These are phyloP conservation scores for Hylaea fasciaria DNA, from an alignment of 2,888 invertebrate species.

Conservation along the genomic window DNA sequence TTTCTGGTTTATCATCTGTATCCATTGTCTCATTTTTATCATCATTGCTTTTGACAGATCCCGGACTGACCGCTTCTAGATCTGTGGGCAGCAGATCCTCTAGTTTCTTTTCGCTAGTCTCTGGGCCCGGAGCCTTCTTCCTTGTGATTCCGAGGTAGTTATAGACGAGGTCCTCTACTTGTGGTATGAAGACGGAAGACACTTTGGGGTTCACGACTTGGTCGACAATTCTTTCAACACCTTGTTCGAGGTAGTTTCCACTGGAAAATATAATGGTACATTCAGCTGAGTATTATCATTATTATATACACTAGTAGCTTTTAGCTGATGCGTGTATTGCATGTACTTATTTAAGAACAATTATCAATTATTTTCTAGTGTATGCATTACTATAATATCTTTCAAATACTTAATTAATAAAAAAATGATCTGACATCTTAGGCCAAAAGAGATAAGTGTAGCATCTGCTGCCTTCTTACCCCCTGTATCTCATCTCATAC, in stretches of 20 bases:
- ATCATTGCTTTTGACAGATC: conserved; percentile 88
- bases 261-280: conserved; percentile 71
- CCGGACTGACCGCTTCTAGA: conserved; percentile 92
- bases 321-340: too few species aligned
- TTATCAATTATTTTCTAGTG: too few species aligned
- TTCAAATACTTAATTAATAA: too few species aligned
- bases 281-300: not conserved
- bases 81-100: conserved; percentile 89
- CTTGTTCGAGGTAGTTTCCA: conserved; percentile 94
- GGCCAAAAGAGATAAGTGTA: too few species aligned
- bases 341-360: too few species aligned
- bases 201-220: conserved; percentile 98
- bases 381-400: too few species aligned
- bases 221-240: conserved; percentile 97
- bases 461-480: too few species aligned
- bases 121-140: conserved; percentile 79
- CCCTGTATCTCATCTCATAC: too few species aligned
- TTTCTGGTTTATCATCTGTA: conserved; percentile 48
- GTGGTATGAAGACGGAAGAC: conserved; percentile 93
- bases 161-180: conserved; percentile 96
- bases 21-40: conserved; percentile 68
- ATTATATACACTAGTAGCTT: too few species aligned
- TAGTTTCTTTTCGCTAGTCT: conserved; percentile 65
- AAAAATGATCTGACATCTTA: too few species aligned
- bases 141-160: conserved; percentile 92